phyloP scores from a whole-genome alignment of 2,113 vertebrate genomes.

The Murina feae region DNA sequence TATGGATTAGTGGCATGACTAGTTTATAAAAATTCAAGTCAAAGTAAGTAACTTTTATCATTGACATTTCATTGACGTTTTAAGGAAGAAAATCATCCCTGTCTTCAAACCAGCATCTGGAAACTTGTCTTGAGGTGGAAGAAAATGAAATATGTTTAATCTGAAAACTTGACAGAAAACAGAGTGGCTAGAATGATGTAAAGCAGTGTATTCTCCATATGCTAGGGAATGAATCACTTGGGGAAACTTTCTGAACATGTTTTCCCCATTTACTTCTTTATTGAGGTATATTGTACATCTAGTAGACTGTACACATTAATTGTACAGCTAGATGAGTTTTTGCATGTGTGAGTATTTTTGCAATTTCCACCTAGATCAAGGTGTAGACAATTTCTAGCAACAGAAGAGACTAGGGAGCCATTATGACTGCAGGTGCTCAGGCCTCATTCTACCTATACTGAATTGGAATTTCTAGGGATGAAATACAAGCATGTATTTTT shows the following conservation, averaged over 20 bases:
- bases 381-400: background rate
- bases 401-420: background rate
- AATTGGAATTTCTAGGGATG: conserved; percentile 8
- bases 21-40: background rate
- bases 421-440: background rate
- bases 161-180: background rate
- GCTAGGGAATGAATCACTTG: background rate
- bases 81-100: background rate
- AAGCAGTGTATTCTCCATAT: background rate
- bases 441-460: background rate
- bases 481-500: background rate
- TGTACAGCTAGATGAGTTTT: background rate
- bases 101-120: background rate
- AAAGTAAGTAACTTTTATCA: background rate
- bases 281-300: background rate
- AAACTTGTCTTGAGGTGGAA: background rate
- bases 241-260: background rate
- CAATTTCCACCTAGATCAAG: background rate
- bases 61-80: background rate
- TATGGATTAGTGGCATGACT: background rate
- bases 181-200: background rate
- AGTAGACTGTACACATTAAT: background rate
- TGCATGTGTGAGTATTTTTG: background rate
- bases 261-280: conserved; percentile 15
- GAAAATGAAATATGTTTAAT: background rate